These are phyloP conservation scores for Craniophora ligustri DNA, from an alignment of 2,888 invertebrate genomes.

Conservation along the genomic window DNA sequence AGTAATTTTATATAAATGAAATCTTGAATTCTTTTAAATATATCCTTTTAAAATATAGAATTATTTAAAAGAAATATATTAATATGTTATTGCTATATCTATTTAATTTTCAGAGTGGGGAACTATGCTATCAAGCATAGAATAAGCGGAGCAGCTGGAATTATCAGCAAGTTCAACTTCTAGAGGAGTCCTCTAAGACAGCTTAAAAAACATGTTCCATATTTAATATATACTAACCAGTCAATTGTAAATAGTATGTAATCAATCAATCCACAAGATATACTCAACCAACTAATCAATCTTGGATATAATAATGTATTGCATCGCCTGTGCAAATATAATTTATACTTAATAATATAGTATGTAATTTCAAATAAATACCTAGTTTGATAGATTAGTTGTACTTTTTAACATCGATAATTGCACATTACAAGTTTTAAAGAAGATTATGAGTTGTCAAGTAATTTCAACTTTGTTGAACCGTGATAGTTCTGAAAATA, in stretches of 20 bases:
- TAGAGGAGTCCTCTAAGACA: no score
- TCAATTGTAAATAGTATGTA: conserved; percentile 12
- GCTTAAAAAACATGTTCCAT: no score
- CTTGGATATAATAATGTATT: conserved; percentile 4
- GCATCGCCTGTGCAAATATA: conserved; percentile 34
- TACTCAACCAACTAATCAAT: conserved; percentile 21
- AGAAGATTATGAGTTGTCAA: conserved; percentile 38
- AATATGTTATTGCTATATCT: no score
- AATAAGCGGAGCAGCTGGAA: no score
- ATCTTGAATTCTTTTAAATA: conserved; percentile 1
- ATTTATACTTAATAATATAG: conserved; percentile 46
- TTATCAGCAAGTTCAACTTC: no score
- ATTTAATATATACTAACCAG: no score
- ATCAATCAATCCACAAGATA: background rate
- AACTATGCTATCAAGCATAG: no score
- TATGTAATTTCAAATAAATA: conserved; percentile 36
- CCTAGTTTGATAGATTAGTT: conserved; percentile 50
- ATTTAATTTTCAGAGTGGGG: no score
- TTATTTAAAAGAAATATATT: no score
- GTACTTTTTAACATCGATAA: conserved; percentile 44
- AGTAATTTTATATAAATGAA: background rate
- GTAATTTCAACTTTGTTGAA: conserved; percentile 44
- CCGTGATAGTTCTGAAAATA: conserved; percentile 39
- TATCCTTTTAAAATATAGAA: background rate
- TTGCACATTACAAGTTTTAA: conserved; percentile 44